phyloP scores from a whole-genome alignment of 2,888 invertebrate genomes.

The Nezara viridula region DNA sequence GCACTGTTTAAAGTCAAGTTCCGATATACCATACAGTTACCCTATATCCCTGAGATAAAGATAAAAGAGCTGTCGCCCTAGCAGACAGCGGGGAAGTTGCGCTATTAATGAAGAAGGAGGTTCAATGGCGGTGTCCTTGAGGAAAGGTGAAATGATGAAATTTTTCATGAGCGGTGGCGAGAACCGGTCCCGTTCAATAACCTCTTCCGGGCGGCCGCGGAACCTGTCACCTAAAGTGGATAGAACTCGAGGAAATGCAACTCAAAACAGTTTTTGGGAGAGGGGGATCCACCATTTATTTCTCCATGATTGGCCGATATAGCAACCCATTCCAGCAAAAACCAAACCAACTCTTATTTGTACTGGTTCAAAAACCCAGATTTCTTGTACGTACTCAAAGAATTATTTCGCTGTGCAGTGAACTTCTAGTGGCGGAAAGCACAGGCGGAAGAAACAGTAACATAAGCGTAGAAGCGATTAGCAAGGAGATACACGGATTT shows the following conservation, averaged over 20 bases:
- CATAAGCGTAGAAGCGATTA: too few species aligned
- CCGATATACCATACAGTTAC: background rate
- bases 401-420: too few species aligned
- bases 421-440: too few species aligned
- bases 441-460: too few species aligned
- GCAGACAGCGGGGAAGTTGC: background rate
- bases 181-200: slow-evolving; percentile 51
- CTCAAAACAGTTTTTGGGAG: background rate
- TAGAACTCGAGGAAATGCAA: background rate
- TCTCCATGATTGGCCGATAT: too few species aligned
- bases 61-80: background rate
- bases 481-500: too few species aligned
- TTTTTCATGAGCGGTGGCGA: slow-evolving; percentile 41
- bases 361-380: too few species aligned
- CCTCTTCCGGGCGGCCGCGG: background rate
- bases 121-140: slow-evolving; percentile 38
- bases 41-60: background rate
- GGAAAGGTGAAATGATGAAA: slow-evolving; percentile 46
- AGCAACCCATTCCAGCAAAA: too few species aligned
- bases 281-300: too few species aligned
- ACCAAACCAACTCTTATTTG: too few species aligned
- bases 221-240: background rate
- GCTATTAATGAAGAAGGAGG: slow-evolving; percentile 13
- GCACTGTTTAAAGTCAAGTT: background rate
- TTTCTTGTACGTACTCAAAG: too few species aligned